phyloP scores from a whole-genome alignment of 2,888 invertebrate genomes.

The Morpho deidamia region DNA sequence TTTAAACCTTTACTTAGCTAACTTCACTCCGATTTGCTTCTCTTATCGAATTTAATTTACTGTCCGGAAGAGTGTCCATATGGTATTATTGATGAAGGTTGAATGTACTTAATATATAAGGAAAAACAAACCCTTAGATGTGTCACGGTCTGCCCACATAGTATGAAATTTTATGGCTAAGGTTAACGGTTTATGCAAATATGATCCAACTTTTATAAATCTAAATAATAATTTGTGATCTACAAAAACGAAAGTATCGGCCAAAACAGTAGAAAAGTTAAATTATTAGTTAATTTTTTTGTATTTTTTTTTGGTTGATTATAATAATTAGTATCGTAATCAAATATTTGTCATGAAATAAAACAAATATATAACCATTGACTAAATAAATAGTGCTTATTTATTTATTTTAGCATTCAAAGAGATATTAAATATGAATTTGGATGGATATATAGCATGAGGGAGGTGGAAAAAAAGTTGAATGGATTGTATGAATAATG shows the following conservation, averaged over 20 bases:
- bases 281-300: too few relatives aligned
- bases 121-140: slow-evolving; percentile 51
- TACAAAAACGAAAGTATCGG: neutral
- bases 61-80: slow-evolving; percentile 41
- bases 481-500: too few relatives aligned
- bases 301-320: too few relatives aligned
- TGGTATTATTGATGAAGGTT: slow-evolving; percentile 44
- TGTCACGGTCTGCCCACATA: slow-evolving; percentile 49
- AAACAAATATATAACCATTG: too few relatives aligned
- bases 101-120: slow-evolving; percentile 46
- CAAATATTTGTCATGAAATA: too few relatives aligned
- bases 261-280: too few relatives aligned
- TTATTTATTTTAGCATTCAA: too few relatives aligned
- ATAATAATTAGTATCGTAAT: too few relatives aligned
- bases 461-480: too few relatives aligned
- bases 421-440: too few relatives aligned
- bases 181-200: slow-evolving; percentile 12
- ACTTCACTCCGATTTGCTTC: neutral
- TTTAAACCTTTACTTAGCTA: neutral
- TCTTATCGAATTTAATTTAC: slow-evolving; percentile 12
- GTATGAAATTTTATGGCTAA: slow-evolving; percentile 26
- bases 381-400: too few relatives aligned
- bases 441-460: too few relatives aligned
- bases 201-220: slow-evolving; percentile 2
- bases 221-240: neutral